phyloP scores from a whole-genome alignment of 2,113 vertebrate genomes.

The Lampris incognitus region DNA sequence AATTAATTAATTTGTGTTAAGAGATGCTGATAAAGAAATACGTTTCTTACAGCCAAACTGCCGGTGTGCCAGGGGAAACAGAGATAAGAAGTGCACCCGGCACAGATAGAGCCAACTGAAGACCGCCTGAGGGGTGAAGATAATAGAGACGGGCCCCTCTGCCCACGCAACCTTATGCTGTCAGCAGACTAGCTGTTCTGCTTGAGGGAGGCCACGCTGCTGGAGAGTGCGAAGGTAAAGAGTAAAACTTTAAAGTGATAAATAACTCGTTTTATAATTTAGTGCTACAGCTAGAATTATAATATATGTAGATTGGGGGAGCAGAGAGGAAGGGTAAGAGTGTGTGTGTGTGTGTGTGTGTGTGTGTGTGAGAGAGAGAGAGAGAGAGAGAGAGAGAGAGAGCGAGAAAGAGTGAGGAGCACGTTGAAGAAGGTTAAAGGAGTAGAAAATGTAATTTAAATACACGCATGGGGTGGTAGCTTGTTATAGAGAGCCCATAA shows the following conservation, averaged over 20 bases:
- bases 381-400: too few relatives aligned
- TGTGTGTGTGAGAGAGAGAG: too few relatives aligned
- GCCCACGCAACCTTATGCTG: conserved; percentile 7
- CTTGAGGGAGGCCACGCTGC: conserved; percentile 27
- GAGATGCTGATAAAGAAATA: neutral
- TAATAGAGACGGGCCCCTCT: conserved; percentile 45
- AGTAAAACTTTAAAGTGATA: neutral
- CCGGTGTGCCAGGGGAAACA: conserved; percentile 30
- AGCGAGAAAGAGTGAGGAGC: too few relatives aligned
- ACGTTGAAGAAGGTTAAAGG: too few relatives aligned
- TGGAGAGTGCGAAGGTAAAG: conserved; percentile 66
- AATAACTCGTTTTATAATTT: conserved; percentile 7
- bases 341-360: neutral
- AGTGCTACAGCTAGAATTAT: too few relatives aligned
- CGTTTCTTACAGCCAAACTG: neutral
- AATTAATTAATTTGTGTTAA: neutral
- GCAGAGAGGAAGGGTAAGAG: too few relatives aligned
- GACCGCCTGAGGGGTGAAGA: conserved; percentile 57
- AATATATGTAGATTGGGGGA: too few relatives aligned
- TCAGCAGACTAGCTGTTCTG: conserved; percentile 40
- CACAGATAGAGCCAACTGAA: conserved; percentile 44
- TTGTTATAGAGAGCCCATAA: too few relatives aligned
- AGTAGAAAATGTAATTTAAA: too few relatives aligned
- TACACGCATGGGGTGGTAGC: too few relatives aligned
- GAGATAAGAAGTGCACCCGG: conserved; percentile 60